Evolutionary conservation across 2,888 invertebrate genomes (phyloP), one percentile per base, ranked within the genome.

Genomic region (Incurvaria masculella): DNA sequence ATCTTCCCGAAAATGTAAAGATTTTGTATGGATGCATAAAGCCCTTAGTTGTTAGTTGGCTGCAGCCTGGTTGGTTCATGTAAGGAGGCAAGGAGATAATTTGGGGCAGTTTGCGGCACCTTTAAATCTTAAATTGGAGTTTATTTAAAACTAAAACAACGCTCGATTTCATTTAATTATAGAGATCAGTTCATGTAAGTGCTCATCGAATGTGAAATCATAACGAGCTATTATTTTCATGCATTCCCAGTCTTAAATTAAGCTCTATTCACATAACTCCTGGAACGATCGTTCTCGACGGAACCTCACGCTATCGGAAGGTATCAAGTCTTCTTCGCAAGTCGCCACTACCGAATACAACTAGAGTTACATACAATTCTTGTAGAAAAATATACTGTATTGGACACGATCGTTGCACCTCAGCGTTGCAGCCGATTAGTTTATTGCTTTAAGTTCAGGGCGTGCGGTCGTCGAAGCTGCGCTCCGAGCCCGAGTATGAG

Each of bases 391-490:
- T 33, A 33, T 33, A 33, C 33, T 33, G 33, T 33, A 33, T 33
- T 33, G 33, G 33, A 33, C 33, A 33, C 33, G 33, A 33, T 33
- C 33, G 33, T 33, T n/a, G 33, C 3, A 8, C 33, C 6, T 8
- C 11, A 8, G 33, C 3, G 4, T 33, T 33, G 11, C 11, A 33
- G 4, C n/a, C 6, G 33, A 33, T 4, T 8, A 33, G 33, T 33
- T n/a, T 33, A 33, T 33, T 33, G 19, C 21, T 21, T 14, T 33
- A 33, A n/a, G 33, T 11, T 48, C 44, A 51, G 2, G 48, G 50
- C 23, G 48, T 41, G 43, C 49, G 47, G 20, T 51, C 51, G 42
- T 51, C 49, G 26, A 51, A 50, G 45, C 51, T 51, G 19, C 46
- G 44, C 26, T 53, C 53, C 14, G 53, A 51, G 20, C 51, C 51